Evolutionary conservation across 2,113 vertebrate species (phyloP).

Genomic region (Sus scrofa): DNA sequence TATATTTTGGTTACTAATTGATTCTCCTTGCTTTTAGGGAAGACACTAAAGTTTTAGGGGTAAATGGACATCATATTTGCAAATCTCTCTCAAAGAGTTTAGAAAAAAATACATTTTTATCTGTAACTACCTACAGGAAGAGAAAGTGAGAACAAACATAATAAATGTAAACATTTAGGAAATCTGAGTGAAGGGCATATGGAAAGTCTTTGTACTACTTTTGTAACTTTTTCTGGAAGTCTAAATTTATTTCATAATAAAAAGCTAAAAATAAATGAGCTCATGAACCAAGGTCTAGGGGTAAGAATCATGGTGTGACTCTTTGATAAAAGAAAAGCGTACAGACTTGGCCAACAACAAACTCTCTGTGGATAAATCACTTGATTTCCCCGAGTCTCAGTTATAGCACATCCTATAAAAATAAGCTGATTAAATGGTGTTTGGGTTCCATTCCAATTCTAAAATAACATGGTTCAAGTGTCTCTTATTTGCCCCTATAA

Average conservation of each 20-base stretch:
- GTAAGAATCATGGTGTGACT: neutral
- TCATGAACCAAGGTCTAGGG: neutral
- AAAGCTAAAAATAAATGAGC: neutral
- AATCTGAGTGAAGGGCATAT: neutral
- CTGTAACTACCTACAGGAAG: neutral
- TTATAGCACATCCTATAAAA: constrained; percentile 1
- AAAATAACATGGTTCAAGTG: neutral
- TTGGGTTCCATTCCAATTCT: constrained; percentile 13
- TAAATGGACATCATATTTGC: neutral
- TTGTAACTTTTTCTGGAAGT: neutral
- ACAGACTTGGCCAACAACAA: neutral
- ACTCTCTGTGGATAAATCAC: neutral
- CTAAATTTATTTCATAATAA: constrained; percentile 51
- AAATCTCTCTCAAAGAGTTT: neutral
- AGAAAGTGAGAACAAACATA: neutral
- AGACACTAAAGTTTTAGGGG: neutral
- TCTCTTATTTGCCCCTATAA: neutral
- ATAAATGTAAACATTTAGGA: neutral
- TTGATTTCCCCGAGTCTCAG: constrained; percentile 25
- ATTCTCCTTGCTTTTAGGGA: constrained; percentile 35
- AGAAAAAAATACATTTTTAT: neutral
- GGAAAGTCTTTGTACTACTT: neutral
- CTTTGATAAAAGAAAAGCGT: neutral
- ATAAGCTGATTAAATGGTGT: neutral
- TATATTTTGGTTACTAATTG: neutral